Percentiles rank a stretch among this genome's conserved stretches.
phyloP scores from a whole-genome alignment of 1,140 invertebrate genomes.

The Drosophila arawakana region DNA sequence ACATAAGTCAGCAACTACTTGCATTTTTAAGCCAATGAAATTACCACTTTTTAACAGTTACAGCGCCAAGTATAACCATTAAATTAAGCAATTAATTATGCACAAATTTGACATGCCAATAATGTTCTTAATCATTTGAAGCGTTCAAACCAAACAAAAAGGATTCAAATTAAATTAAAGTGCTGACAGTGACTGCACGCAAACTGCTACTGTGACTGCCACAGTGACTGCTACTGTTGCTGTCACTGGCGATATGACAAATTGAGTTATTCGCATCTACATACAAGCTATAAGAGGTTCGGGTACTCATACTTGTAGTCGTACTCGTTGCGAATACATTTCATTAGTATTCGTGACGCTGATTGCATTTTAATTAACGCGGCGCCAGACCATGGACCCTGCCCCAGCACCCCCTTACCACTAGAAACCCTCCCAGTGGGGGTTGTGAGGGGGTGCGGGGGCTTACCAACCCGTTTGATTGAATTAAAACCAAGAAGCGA shows the following conservation, averaged over 20 bases:
- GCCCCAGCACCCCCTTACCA: constrained; percentile 4
- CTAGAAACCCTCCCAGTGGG: not conserved
- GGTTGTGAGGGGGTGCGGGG: not conserved
- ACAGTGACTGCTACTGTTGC: constrained; percentile 18
- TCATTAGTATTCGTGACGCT: constrained; percentile 76
- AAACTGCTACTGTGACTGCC: constrained; percentile 4
- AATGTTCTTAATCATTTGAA: not conserved
- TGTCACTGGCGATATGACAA: constrained; percentile 45
- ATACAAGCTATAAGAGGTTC: constrained; percentile 27
- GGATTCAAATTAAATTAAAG: constrained; percentile 8
- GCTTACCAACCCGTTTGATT: constrained; percentile 59
- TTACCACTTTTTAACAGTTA: no score
- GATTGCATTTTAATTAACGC: constrained; percentile 78
- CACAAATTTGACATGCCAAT: not conserved
- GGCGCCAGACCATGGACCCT: constrained; percentile 59
- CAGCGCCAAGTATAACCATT: no score
- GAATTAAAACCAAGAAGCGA: constrained; percentile 33
- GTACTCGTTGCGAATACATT: constrained; percentile 52
- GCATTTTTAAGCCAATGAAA: no score
- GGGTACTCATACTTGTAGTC: constrained; percentile 8
- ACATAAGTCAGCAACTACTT: no score
- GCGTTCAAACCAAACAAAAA: constrained; percentile 7
- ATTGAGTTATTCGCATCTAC: constrained; percentile 59
- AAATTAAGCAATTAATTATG: no score
- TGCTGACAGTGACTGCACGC: constrained; percentile 7